These are phyloP conservation scores for Rhadina sibilatrix DNA, from an alignment of 2,113 vertebrate genomes.

Conservation along the genomic window DNA sequence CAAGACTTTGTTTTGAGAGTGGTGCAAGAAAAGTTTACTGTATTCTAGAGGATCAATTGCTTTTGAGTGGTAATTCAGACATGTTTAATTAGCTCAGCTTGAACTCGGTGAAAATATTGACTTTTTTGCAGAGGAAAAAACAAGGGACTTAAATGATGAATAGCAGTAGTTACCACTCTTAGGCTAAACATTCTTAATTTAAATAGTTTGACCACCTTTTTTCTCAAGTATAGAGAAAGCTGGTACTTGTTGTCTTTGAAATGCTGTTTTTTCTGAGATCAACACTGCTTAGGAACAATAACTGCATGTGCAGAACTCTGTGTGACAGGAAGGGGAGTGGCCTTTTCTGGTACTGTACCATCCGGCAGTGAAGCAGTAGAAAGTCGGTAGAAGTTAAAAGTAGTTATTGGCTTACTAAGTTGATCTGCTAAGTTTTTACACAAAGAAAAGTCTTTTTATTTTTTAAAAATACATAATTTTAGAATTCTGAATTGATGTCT, in stretches of 20 bases:
- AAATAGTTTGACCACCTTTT: background rate
- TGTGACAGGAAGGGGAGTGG: background rate
- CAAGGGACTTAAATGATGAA: background rate
- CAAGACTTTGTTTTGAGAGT: background rate
- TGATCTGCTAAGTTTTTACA: background rate
- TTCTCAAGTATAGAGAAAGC: background rate
- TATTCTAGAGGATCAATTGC: background rate
- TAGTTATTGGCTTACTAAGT: background rate
- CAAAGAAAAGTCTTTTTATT: background rate
- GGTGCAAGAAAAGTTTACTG: background rate
- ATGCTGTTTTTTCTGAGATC: background rate
- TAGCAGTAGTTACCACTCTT: background rate
- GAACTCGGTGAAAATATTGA: background rate
- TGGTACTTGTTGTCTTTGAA: background rate
- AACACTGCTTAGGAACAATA: background rate
- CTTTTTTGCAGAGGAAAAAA: background rate
- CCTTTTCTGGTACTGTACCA: background rate
- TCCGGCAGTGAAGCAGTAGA: background rate
- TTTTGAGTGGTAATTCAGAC: background rate
- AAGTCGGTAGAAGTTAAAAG: background rate
- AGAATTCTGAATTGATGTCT: background rate
- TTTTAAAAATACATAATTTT: fast-evolving
- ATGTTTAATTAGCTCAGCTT: background rate
- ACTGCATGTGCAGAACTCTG: background rate
- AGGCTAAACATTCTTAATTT: background rate